phyloP scores from a whole-genome alignment of 1,140 invertebrate genomes.

The Pectinophora gossypiella region DNA sequence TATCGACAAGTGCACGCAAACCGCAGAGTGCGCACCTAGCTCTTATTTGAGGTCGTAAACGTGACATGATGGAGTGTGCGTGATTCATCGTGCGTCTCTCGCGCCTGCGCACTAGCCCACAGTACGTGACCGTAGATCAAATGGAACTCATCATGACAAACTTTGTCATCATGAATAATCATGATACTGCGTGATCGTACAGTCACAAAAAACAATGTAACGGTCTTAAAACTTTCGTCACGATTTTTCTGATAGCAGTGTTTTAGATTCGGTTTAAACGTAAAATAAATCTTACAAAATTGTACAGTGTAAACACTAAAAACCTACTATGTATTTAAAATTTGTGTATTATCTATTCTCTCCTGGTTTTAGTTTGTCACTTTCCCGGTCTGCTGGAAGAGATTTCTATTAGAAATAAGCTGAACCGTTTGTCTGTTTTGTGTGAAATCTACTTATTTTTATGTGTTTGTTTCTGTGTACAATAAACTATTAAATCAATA shows the following conservation, averaged over 20 bases:
- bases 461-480: too few species aligned
- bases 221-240: background rate
- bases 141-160: background rate
- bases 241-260: background rate
- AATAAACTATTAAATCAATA: too few species aligned
- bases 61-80: slow-evolving; percentile 50
- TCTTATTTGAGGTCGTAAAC: slow-evolving; percentile 53
- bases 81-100: slow-evolving; percentile 44
- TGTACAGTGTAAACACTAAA: too few species aligned
- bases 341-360: too few species aligned
- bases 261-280: too few species aligned
- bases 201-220: background rate
- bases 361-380: too few species aligned
- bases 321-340: too few species aligned
- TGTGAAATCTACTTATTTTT: too few species aligned
- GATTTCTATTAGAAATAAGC: too few species aligned
- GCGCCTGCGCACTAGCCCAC: slow-evolving; percentile 16
- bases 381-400: too few species aligned
- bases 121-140: background rate
- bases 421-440: too few species aligned
- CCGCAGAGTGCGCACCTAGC: slow-evolving; percentile 26
- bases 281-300: too few species aligned
- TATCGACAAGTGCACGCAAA: slow-evolving; percentile 4
- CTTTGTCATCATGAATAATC: background rate
- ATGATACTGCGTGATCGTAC: background rate